phyloP scores from a whole-genome alignment of 2,797 vertebrate genomes.

The Malurus leucopterus region DNA sequence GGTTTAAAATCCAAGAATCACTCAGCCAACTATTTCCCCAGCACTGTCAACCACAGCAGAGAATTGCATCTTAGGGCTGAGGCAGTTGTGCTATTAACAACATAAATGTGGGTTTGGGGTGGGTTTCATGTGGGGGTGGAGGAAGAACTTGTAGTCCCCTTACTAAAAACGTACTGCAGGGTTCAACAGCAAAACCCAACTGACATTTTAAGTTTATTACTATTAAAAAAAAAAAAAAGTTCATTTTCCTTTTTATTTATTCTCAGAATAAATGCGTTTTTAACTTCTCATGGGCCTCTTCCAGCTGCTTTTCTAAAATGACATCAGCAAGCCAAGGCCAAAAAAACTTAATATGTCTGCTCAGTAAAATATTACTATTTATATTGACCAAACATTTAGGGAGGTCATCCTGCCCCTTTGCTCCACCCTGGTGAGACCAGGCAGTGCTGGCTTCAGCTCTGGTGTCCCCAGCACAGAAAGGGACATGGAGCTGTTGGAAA shows the following conservation, averaged over 20 bases:
- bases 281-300: neutral
- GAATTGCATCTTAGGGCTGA: neutral
- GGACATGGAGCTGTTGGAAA: accelerated
- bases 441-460: neutral
- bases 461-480: neutral
- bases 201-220: neutral
- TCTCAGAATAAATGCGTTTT: neutral
- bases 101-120: neutral
- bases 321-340: neutral
- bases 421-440: neutral
- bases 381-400: accelerated
- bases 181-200: neutral
- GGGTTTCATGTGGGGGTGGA: neutral
- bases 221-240: neutral
- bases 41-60: constrained; percentile 31
- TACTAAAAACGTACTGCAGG: neutral
- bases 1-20: constrained; percentile 23
- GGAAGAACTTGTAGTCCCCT: neutral
- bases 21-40: constrained; percentile 22
- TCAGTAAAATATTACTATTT: neutral
- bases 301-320: neutral
- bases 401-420: neutral
- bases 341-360: neutral
- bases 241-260: neutral
- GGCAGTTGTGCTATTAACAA: neutral